phyloP scores from a whole-genome alignment of 2,888 invertebrate species.

The Colletes collaris region DNA sequence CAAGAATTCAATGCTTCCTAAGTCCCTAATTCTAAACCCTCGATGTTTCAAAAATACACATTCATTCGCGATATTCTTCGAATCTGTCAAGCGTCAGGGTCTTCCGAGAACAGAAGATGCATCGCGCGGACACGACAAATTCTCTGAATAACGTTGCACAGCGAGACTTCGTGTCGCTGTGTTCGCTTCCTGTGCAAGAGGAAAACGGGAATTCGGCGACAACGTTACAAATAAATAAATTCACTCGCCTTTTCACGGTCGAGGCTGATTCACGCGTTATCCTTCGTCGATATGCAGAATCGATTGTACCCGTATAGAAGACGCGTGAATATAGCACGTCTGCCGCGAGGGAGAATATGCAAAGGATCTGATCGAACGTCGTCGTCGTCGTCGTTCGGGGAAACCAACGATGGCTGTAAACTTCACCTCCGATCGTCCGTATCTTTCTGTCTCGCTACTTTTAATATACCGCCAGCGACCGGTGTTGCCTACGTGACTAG shows the following conservation, averaged over 20 bases:
- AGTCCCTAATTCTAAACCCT: too few species aligned
- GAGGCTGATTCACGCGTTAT: not conserved
- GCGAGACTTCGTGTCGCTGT: not conserved
- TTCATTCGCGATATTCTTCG: too few species aligned
- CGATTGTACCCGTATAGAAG: constrained; percentile 15
- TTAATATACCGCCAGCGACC: constrained; percentile 39
- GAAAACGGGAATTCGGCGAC: not conserved
- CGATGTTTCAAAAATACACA: too few species aligned
- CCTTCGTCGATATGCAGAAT: constrained; percentile 28
- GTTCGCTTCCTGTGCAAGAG: not conserved
- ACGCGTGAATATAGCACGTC: too few species aligned
- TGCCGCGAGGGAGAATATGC: constrained; percentile 34
- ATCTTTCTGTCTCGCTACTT: constrained; percentile 49
- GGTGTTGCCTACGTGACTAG: constrained; percentile 45
- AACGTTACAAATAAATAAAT: not conserved
- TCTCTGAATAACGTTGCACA: too few species aligned
- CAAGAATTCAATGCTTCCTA: too few species aligned
- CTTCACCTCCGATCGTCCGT: constrained; percentile 23
- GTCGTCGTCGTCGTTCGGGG: constrained; percentile 19
- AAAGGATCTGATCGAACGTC: constrained; percentile 48
- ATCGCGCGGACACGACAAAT: too few species aligned
- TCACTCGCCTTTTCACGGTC: not conserved
- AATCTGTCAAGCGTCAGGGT: too few species aligned
- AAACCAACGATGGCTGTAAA: constrained; percentile 13
- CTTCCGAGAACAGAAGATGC: too few species aligned